Evolutionary conservation across 2,888 invertebrate genomes (phyloP).

Genomic region (Lasioglossum morio): DNA sequence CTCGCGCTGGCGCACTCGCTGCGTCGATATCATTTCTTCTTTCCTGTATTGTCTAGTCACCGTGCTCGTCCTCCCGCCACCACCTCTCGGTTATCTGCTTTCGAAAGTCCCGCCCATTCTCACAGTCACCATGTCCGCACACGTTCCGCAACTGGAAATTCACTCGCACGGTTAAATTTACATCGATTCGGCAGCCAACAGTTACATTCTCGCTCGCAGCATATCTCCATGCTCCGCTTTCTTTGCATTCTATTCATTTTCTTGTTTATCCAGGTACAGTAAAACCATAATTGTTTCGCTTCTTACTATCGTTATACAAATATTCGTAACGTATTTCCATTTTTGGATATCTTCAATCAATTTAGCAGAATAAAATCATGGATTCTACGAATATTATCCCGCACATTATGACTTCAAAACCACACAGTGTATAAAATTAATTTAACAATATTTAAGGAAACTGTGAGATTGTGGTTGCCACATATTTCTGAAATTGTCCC

Average conservation of each 20-base stretch:
- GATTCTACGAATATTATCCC: no score
- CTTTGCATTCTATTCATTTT: neutral
- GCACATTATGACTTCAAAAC: no score
- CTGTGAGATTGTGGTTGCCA: no score
- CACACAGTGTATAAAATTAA: no score
- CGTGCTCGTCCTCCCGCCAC: slow-evolving; percentile 73
- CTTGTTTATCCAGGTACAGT: neutral
- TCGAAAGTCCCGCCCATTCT: slow-evolving; percentile 74
- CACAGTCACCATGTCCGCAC: slow-evolving; percentile 41
- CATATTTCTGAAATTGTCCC: neutral
- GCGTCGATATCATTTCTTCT: slow-evolving; percentile 68
- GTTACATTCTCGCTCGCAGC: neutral
- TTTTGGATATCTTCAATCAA: no score
- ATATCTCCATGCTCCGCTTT: neutral
- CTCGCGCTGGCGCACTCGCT: slow-evolving; percentile 76
- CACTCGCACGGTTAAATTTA: neutral
- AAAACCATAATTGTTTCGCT: no score
- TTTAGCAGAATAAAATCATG: no score
- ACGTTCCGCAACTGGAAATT: neutral
- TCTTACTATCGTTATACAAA: no score
- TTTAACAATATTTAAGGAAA: no score
- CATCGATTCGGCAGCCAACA: neutral
- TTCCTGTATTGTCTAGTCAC: slow-evolving; percentile 76
- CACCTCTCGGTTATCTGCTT: slow-evolving; percentile 55
- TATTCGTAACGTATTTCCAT: no score